These are phyloP conservation scores for Coremacera marginata DNA, from an alignment of 2,888 invertebrate species.

Conservation along the genomic window DNA sequence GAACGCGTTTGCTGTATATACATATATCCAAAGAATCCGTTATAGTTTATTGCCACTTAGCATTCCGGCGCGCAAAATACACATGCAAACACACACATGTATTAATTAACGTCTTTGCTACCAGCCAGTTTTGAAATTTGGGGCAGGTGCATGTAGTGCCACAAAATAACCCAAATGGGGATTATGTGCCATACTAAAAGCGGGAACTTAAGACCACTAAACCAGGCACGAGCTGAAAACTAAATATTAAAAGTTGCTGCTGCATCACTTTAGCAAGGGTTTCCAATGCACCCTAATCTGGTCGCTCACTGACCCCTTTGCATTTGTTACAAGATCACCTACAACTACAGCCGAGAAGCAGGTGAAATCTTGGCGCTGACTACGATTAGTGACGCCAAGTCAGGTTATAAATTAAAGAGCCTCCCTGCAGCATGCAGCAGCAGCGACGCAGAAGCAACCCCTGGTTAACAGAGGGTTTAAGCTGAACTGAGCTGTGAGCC, in stretches of 20 bases:
- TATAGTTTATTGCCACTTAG: conserved; percentile 58
- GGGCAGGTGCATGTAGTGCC: not conserved
- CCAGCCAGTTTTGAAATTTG: not conserved
- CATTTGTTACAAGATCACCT: conserved; percentile 8
- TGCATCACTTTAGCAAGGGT: not conserved
- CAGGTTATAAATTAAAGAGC: conserved; percentile 58
- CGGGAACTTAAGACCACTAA: not conserved
- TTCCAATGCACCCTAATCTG: not conserved
- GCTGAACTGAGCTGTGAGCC: too few species aligned
- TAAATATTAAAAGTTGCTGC: conserved; percentile 14
- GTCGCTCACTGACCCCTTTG: not conserved
- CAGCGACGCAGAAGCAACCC: not conserved
- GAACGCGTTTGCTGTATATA: conserved; percentile 36
- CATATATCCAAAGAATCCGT: conserved; percentile 55
- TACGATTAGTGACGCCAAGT: conserved; percentile 51
- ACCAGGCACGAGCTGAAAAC: conserved; percentile 6
- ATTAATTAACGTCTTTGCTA: not conserved
- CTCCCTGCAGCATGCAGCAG: not conserved
- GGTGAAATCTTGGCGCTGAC: conserved; percentile 28
- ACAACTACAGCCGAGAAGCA: conserved; percentile 11
- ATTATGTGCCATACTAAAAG: not conserved
- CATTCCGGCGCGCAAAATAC: conserved; percentile 8
- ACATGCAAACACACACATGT: not conserved
- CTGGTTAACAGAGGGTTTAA: not conserved
- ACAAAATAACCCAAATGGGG: not conserved